Conservation (phyloP, 2,888 invertebrate genomes). For the Hololepta plana region DNA sequence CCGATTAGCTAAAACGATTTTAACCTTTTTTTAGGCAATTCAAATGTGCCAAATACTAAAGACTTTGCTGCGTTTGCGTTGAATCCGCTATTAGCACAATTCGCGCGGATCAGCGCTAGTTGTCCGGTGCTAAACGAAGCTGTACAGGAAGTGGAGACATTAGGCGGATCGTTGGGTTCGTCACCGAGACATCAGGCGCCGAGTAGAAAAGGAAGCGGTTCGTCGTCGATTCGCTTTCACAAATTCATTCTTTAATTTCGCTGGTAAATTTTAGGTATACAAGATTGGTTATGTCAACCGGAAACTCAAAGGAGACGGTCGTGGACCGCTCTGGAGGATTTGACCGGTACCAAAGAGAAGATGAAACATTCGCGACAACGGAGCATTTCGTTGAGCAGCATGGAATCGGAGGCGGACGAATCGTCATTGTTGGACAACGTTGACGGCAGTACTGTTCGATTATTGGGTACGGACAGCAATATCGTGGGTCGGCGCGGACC, state of each 20-base stretch:
- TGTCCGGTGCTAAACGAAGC: slow-evolving; percentile 51
- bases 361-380: slow-evolving; percentile 31
- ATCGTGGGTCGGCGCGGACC: slow-evolving; percentile 24
- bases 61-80: slow-evolving; percentile 22
- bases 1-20: slow-evolving; percentile 4
- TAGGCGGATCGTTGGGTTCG: slow-evolving; percentile 27
- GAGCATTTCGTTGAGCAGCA: slow-evolving; percentile 56
- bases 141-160: slow-evolving; percentile 24
- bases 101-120: slow-evolving; percentile 47
- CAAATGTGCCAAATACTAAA: slow-evolving; percentile 15
- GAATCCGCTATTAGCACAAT: slow-evolving; percentile 24
- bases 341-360: slow-evolving; percentile 35
- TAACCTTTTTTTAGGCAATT: slow-evolving; percentile 10
- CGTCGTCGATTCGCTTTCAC: slow-evolving; percentile 13
- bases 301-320: slow-evolving; percentile 47
- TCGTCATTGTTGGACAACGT: slow-evolving; percentile 30
- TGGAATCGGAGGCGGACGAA: slow-evolving; percentile 76
- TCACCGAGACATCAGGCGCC: slow-evolving; percentile 31
- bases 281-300: slow-evolving; percentile 28
- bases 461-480: slow-evolving; percentile 30
- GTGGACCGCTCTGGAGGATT: slow-evolving; percentile 73
- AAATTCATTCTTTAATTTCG: slow-evolving; percentile 4
- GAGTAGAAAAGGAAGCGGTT: slow-evolving; percentile 43
- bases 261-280: slow-evolving; percentile 16
- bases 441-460: slow-evolving; percentile 36